These are phyloP conservation scores for Ceratotherium simum DNA, from an alignment of 2,113 vertebrate genomes.

Conservation along the genomic window DNA sequence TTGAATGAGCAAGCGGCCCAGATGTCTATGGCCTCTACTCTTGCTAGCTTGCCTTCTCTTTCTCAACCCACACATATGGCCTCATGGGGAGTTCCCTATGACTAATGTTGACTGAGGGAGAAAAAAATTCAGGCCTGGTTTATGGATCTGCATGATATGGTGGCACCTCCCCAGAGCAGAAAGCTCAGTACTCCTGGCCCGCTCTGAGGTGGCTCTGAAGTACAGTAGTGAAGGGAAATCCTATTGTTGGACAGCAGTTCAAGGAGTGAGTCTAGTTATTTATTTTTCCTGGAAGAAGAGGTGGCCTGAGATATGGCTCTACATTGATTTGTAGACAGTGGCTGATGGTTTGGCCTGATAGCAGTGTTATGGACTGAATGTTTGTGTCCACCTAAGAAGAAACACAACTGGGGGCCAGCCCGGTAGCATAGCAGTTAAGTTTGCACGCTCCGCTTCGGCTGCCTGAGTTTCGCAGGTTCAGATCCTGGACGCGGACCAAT, in stretches of 20 bases:
- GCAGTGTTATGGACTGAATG: not conserved
- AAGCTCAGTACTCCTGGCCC: not conserved
- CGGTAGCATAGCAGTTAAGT: no score
- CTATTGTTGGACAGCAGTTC: not conserved
- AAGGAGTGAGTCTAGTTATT: not conserved
- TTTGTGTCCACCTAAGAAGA: not conserved
- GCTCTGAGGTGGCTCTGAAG: not conserved
- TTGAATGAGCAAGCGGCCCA: not conserved
- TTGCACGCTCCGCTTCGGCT: no score
- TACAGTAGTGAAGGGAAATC: not conserved
- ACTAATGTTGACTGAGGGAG: not conserved
- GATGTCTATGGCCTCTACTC: not conserved
- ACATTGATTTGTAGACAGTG: not conserved
- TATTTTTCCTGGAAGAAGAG: slow-evolving; percentile 24
- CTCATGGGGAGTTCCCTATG: not conserved
- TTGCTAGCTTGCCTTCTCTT: not conserved
- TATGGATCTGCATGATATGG: not conserved
- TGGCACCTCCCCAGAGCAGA: not conserved
- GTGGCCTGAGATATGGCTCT: not conserved
- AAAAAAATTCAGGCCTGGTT: not conserved
- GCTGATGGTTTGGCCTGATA: not conserved
- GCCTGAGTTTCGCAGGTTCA: no score
- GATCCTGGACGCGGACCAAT: no score
- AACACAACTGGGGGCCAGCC: not conserved
- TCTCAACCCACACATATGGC: not conserved